Evolutionary conservation across 53 echinoderm and acorn worm species (phyloP).

Genomic region (Holothuria leucospilota): DNA sequence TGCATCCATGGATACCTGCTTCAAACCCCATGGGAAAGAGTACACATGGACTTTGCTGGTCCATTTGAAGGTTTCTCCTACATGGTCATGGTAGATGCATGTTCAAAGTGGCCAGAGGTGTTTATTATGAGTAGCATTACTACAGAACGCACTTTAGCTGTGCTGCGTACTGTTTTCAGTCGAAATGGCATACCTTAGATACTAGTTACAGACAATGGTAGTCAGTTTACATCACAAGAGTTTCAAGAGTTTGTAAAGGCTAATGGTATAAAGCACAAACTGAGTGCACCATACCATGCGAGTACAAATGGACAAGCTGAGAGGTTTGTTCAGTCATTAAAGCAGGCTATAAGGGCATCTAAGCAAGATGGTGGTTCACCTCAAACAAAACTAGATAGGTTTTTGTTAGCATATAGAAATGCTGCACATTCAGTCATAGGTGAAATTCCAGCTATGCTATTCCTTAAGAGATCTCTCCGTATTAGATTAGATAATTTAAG

Average conservation of each 20-base stretch:
- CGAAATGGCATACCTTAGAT: constrained; percentile 51
- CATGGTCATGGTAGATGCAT: no score
- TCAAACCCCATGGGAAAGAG: no score
- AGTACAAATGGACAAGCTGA: no score
- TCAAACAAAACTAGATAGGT: constrained; percentile 17
- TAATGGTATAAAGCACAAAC: constrained; percentile 47
- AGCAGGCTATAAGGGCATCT: constrained; percentile 25
- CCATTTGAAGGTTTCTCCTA: no score
- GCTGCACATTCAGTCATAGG: constrained; percentile 18
- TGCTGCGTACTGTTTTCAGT: constrained; percentile 40
- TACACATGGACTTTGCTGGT: no score
- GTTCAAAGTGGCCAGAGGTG: no score
- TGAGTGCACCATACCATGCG: no score
- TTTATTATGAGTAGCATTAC: no score
- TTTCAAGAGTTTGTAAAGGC: constrained; percentile 36
- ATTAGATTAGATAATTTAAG: neutral
- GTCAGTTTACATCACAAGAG: constrained; percentile 40
- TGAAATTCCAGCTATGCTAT: constrained; percentile 35
- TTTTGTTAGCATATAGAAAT: constrained; percentile 43
- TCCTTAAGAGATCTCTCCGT: neutral
- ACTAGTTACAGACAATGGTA: constrained; percentile 41
- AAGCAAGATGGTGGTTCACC: neutral
- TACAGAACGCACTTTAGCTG: constrained; percentile 53
- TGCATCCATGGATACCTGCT: no score
- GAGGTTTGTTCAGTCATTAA: no score